Percentiles rank a stretch among this genome's conserved stretches.
Conservation (phyloP, 2,113 vertebrate species). For the Neodontobutis hainanensis region DNA sequence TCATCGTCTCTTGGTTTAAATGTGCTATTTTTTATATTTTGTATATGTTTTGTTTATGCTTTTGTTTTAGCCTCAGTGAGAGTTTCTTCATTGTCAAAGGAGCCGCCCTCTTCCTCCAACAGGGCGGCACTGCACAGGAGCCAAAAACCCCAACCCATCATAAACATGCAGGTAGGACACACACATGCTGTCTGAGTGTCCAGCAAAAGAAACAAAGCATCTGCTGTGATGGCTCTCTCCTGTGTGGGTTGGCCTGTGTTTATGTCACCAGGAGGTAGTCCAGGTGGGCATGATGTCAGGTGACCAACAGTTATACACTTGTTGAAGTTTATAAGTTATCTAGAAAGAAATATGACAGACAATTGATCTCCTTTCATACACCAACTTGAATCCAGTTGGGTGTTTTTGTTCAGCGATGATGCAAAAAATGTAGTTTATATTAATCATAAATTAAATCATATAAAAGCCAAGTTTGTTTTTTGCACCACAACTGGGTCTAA, state of each 20-base stretch:
- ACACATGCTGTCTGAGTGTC: not conserved
- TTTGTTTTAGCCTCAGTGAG: constrained; percentile 87
- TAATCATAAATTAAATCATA: too few relatives aligned
- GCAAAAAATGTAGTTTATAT: too few relatives aligned
- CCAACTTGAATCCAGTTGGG: not conserved
- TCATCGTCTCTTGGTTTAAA: too few relatives aligned
- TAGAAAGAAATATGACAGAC: too few relatives aligned
- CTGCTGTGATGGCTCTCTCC: constrained; percentile 24
- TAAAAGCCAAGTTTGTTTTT: too few relatives aligned
- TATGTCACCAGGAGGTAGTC: constrained; percentile 8
- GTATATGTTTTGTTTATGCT: constrained; percentile 15
- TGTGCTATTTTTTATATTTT: too few relatives aligned
- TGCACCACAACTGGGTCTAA: too few relatives aligned
- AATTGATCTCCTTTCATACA: too few relatives aligned
- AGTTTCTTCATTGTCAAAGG: constrained; percentile 99
- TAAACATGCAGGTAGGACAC: constrained; percentile 88
- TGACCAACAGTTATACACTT: constrained; percentile 10
- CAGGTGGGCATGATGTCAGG: constrained; percentile 12
- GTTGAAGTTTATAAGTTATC: not conserved
- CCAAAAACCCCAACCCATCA: constrained; percentile 87
- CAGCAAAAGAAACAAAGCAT: constrained; percentile 18
- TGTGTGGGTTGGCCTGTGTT: constrained; percentile 25
- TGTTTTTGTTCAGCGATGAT: too few relatives aligned
- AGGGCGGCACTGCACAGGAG: constrained; percentile 87
- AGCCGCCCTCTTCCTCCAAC: constrained; percentile 94